These are phyloP conservation scores for Steinernema carpocapsae DNA, from an alignment of 2,888 invertebrate species.

Conservation along the genomic window DNA sequence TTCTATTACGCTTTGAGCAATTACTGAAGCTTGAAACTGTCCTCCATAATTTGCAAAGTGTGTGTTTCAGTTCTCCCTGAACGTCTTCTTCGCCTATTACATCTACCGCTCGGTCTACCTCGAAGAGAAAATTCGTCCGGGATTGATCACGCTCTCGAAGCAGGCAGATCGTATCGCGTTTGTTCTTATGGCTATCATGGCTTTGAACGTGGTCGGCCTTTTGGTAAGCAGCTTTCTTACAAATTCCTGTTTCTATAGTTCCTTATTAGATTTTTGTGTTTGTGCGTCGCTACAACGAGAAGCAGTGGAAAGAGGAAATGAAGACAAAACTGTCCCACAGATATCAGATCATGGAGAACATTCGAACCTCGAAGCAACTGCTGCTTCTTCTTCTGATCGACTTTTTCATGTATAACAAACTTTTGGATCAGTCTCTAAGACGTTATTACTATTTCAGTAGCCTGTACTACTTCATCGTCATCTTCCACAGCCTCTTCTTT, in stretches of 20 bases:
- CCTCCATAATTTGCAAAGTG: too few relatives aligned
- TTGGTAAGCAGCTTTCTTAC: neutral
- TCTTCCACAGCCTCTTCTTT: neutral
- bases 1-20: too few relatives aligned
- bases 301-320: neutral
- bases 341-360: slow-evolving; percentile 34
- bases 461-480: slow-evolving; percentile 3
- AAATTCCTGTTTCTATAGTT: neutral
- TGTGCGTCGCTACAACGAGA: slow-evolving; percentile 24
- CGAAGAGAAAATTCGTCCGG: neutral
- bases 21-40: too few relatives aligned
- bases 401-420: neutral
- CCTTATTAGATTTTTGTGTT: neutral
- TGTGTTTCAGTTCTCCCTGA: slow-evolving; percentile 7
- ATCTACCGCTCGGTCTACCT: neutral
- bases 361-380: slow-evolving; percentile 10
- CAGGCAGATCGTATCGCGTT: slow-evolving; percentile 3
- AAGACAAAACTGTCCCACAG: neutral
- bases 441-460: neutral
- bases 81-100: slow-evolving; percentile 16
- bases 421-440: too few relatives aligned
- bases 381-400: neutral
- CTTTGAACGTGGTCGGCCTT: slow-evolving; percentile 10
- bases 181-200: neutral
- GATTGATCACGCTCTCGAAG: neutral